A percentile compares a stretch with the other conserved stretches of the same genome.
Evolutionary conservation across 2,888 invertebrate species (phyloP).

Genomic region (Hypsopygia costalis): DNA sequence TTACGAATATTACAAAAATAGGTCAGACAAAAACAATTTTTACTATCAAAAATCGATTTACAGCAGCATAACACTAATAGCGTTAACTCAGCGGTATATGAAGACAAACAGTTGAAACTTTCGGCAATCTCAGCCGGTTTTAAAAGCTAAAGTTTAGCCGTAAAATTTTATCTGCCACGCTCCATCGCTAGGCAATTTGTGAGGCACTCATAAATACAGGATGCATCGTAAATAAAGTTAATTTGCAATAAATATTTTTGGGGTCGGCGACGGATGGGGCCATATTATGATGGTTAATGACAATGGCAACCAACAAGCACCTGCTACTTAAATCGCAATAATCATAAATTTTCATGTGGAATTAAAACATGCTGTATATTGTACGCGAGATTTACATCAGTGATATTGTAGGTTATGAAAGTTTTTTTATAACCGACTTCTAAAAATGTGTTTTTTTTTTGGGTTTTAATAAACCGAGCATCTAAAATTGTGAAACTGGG

Average conservation of each 20-base stretch:
- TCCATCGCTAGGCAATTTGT: constrained; percentile 37
- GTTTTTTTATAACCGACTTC: too few relatives aligned
- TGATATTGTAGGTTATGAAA: background rate
- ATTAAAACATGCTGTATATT: constrained; percentile 1
- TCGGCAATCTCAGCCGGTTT: constrained; percentile 20
- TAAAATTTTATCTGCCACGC: constrained; percentile 41
- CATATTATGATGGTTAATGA: constrained; percentile 4
- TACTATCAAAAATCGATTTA: constrained; percentile 2
- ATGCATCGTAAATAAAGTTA: constrained; percentile 37
- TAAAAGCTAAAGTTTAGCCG: constrained; percentile 35
- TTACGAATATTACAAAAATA: too few relatives aligned
- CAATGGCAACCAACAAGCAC: constrained; percentile 4
- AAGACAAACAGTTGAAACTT: constrained; percentile 32
- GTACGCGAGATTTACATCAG: background rate
- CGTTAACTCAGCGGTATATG: constrained; percentile 6
- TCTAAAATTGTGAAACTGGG: too few relatives aligned
- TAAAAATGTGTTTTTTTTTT: too few relatives aligned
- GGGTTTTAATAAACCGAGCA: too few relatives aligned
- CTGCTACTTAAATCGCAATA: constrained; percentile 6
- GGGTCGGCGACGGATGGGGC: constrained; percentile 3
- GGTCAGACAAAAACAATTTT: too few relatives aligned
- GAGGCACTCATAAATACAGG: constrained; percentile 32
- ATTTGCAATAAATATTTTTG: constrained; percentile 28
- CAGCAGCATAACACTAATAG: constrained; percentile 5
- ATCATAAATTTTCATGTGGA: constrained; percentile 4